Evolutionary conservation across 2,113 vertebrate genomes (phyloP), one percentile per base, ranked within the genome.

Genomic region (Gallinago media): DNA sequence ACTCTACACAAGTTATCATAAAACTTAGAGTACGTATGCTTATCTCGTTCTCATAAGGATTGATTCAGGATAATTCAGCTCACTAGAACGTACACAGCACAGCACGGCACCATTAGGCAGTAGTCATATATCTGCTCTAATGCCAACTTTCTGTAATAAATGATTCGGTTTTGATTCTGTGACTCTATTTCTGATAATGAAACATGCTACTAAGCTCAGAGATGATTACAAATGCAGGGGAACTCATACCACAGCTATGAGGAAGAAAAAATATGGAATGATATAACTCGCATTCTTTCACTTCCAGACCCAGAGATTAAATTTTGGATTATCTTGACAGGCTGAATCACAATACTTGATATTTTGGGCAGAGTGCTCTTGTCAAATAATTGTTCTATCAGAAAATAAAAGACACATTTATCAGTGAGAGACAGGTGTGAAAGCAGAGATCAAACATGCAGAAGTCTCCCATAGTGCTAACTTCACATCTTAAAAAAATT

Each of bases 251-350:
- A 62, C 20, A 63, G 17, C 10, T 56, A 85, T 2, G 32, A 66
- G 59, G 20, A 68, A 92, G 14, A 14, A 68, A 85, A 73, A 49
- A 27, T 3, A 78, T 3, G 16, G 17, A 67, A 63, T 17, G 1
- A 40, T 36, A 16, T 8, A 63, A 55, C 22, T 22, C 2, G 1
- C 19, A 46, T 32, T 52, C 46, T 11, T 67, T 55, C 8, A 58
- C 25, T 50, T 59, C 20, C 68, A 88, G 50, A 75, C 6, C 26
- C 76, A 34, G 15, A 84, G 27, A 49, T 76, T 55, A 47, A 12
- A 47, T 92, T 94, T 55, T 40, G 56, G 44, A 32, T 84, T 74
- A 83, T 36, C 13, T 91, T 89, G 47, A 56, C 59, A 79, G 58
- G 26, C 8, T 84, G 22, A 34, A 72, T 36, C 74, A 23, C 26